Conservation (phyloP, 2,113 vertebrate species). For the Chionomys nivalis region DNA sequence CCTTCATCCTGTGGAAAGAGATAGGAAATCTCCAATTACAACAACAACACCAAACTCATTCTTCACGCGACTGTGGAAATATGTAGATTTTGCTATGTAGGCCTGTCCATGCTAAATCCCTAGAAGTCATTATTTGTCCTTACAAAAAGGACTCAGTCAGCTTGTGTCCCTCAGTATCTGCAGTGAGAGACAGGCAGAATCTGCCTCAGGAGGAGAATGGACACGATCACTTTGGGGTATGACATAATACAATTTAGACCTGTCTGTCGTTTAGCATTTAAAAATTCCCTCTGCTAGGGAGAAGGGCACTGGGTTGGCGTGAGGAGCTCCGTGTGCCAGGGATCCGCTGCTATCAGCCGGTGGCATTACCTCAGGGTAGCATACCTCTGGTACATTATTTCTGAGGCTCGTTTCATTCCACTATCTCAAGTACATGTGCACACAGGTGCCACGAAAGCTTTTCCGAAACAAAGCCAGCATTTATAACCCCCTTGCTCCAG, state of each 20-base stretch:
- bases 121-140: background rate
- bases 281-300: background rate
- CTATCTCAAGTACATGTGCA: background rate
- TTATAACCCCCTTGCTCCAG: background rate
- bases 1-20: background rate
- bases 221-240: background rate
- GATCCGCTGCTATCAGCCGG: background rate
- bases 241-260: background rate
- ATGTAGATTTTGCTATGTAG: background rate
- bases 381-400: background rate
- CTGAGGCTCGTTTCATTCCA: background rate
- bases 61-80: background rate
- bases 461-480: background rate
- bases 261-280: background rate
- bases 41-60: background rate
- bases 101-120: background rate
- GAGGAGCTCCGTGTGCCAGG: background rate
- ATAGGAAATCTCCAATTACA: background rate
- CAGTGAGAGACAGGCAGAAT: background rate
- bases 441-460: background rate
- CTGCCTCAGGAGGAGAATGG: background rate
- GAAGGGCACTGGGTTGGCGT: background rate
- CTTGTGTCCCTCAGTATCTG: background rate
- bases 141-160: background rate
- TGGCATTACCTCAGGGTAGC: background rate